These are phyloP conservation scores for Centropus bengalensis DNA, from an alignment of 2,113 vertebrate species.

Conservation along the genomic window DNA sequence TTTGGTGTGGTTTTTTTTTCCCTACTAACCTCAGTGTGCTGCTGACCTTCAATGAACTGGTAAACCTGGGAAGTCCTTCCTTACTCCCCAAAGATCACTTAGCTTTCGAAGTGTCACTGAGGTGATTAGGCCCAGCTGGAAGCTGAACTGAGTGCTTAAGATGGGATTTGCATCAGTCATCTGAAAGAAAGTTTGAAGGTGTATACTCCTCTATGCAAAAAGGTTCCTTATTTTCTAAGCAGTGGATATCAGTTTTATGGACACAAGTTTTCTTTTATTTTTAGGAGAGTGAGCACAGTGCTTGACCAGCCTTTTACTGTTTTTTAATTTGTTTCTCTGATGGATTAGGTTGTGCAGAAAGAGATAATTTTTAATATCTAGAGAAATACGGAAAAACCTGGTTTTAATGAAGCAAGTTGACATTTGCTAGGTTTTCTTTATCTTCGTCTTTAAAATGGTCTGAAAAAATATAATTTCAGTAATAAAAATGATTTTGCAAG, in stretches of 20 bases:
- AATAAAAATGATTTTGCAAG: not conserved
- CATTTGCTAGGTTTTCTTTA: not conserved
- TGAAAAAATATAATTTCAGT: not conserved
- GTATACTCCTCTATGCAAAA: not conserved
- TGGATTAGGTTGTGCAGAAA: not conserved
- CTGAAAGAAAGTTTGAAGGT: not conserved
- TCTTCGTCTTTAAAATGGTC: not conserved
- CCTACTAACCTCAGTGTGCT: not conserved
- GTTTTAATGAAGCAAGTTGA: not conserved
- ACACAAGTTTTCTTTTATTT: not conserved
- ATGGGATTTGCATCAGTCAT: accelerated
- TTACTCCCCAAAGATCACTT: not conserved
- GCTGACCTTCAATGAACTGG: not conserved
- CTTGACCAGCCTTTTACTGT: not conserved
- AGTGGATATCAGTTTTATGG: not conserved
- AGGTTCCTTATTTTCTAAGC: not conserved
- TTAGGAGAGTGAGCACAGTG: not conserved
- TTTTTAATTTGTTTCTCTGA: not conserved
- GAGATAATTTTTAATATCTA: not conserved
- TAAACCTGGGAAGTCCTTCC: not conserved
- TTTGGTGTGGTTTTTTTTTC: not conserved
- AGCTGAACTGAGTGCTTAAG: not conserved
- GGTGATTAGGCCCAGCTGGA: not conserved
- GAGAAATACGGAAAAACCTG: not conserved
- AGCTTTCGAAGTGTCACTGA: not conserved